Evolutionary conservation across 2,113 vertebrate genomes (phyloP), one percentile per base, ranked within the genome.

Genomic region (Varanus komodoensis): DNA sequence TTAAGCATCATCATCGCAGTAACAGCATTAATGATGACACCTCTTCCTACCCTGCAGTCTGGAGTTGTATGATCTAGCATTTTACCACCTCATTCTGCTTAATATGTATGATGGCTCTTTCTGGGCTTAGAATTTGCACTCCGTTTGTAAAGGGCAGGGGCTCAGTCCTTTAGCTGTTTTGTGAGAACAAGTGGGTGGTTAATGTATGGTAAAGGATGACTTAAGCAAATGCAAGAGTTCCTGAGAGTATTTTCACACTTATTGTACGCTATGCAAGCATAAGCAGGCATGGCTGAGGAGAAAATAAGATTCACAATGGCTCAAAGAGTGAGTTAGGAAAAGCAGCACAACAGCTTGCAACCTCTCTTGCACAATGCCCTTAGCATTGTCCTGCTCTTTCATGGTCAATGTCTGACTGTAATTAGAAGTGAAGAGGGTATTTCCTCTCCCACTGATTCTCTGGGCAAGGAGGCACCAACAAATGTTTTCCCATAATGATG

Each of bases 381-480:
- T 80, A 88, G 87, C 23, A 64, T n/a, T 83, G 89, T 71, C 21
- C 38, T 85, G 89, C 21, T 87, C 84, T 84, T 0, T 89, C 0
- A 0, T 64, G 8, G 57, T 91, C 91, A 95, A 95, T 82, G 68
- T 15, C 61, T 90, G 84, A 75, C 83, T 75, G 93, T 85, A 89
- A 95, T 88, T 44, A 87, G 92, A 92, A 92, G 83, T 94, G 90
- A 88, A 93, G 94, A 92, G 94, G 93, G 82, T 92, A 94, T 89
- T 94, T 96, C 92, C 91, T 94, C 68, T 86, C 93, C 87, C 92
- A 88, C 34, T 3, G 69, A 82, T 96, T 90, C 83, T 92, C 89
- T 57, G 93, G 94, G 95, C 95, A 91, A 94, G 93, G 91, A 82
- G 88, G 94, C 95, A 95, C 95, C 95, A 93, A 27, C 91, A 91